Evolutionary conservation across 2,888 invertebrate genomes (phyloP).

Genomic region (Drosophila stalkeri): DNA sequence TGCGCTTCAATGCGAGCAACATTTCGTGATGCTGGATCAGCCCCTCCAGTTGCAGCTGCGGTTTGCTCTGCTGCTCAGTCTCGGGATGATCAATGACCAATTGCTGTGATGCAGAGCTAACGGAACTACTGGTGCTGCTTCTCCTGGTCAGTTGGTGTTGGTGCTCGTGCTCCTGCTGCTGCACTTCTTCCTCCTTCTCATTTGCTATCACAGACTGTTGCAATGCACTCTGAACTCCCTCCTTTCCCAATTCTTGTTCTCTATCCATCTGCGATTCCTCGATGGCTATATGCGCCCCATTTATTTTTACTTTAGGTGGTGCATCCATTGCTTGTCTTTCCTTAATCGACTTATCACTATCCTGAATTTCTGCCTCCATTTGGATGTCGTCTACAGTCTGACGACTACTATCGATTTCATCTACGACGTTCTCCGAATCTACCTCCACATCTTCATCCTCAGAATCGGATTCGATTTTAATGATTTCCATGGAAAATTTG

Average conservation of each 20-base stretch:
- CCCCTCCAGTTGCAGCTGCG: conserved; percentile 42
- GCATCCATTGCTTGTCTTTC: conserved; percentile 9
- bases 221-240: conserved; percentile 16
- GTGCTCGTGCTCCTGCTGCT: neutral
- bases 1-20: conserved; percentile 35
- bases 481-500: conserved; percentile 20
- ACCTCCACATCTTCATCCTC: conserved; percentile 23
- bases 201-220: conserved; percentile 58
- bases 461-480: conserved; percentile 55
- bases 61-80: conserved; percentile 63
- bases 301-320: conserved; percentile 39
- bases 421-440: neutral
- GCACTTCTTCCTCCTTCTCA: conserved; percentile 20
- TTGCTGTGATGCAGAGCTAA: conserved; percentile 83
- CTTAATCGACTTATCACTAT: conserved; percentile 17
- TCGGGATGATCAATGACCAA: conserved; percentile 84
- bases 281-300: conserved; percentile 38
- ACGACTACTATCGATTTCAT: neutral
- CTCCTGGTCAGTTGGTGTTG: conserved; percentile 7
- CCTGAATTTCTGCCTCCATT: conserved; percentile 1
- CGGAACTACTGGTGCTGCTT: conserved; percentile 59
- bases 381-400: neutral
- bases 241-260: conserved; percentile 4
- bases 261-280: neutral
- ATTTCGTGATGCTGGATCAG: conserved; percentile 66